phyloP scores from a whole-genome alignment of 53 echinoderm and acorn worm genomes.

The Zoroaster sp. region DNA sequence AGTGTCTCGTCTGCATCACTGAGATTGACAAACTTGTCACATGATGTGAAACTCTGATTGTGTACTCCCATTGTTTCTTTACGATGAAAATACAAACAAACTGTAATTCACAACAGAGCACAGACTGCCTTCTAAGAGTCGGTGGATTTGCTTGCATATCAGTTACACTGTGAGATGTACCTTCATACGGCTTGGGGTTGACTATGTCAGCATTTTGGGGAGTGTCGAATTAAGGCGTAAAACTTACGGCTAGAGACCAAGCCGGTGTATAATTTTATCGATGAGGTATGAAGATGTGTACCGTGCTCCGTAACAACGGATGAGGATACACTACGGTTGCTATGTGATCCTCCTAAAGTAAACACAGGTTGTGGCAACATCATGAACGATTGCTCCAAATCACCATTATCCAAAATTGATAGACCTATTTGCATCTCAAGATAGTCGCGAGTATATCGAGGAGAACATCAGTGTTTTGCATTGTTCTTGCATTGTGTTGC shows the following conservation, averaged over 20 bases:
- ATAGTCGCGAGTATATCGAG: neutral
- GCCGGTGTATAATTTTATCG: neutral
- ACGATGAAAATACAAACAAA: neutral
- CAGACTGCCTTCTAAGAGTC: neutral
- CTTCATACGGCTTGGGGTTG: too few relatives aligned
- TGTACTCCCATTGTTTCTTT: neutral
- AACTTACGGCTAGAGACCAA: neutral
- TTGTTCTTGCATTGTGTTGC: too few relatives aligned
- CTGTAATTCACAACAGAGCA: neutral
- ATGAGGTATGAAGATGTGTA: neutral
- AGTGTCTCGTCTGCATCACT: neutral
- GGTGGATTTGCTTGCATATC: neutral
- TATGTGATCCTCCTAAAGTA: neutral
- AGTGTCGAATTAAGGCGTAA: neutral
- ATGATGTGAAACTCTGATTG: neutral
- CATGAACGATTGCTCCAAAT: neutral
- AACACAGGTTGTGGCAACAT: neutral
- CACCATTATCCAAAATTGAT: neutral
- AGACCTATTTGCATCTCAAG: too few relatives aligned
- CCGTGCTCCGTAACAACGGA: neutral
- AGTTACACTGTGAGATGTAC: neutral
- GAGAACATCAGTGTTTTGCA: too few relatives aligned
- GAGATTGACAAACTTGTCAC: conserved; percentile 4
- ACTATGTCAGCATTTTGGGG: neutral
- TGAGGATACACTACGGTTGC: neutral